Evolutionary conservation across 2,888 invertebrate genomes (phyloP).

Genomic region (Netelia fuscicornis): DNA sequence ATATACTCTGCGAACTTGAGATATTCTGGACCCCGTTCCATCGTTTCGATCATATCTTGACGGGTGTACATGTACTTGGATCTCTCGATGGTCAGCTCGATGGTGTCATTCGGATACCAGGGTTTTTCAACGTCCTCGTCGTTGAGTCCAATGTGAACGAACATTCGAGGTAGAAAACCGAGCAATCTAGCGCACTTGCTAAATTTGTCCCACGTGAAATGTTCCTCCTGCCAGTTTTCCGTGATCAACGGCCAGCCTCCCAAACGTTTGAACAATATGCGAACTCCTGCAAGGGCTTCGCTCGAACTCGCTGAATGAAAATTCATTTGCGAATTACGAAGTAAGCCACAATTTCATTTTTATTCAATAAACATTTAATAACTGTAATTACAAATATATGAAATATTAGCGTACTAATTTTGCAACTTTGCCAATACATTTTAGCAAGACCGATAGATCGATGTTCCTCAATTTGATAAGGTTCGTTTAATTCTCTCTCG

Average conservation of each 20-base stretch:
- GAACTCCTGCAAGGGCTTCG: constrained; percentile 65
- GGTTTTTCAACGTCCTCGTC: constrained; percentile 68
- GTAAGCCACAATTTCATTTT: neutral
- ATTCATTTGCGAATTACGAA: neutral
- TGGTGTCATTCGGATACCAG: constrained; percentile 69
- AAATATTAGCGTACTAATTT: constrained; percentile 60
- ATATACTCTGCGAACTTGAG: constrained; percentile 63
- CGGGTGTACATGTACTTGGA: constrained; percentile 58
- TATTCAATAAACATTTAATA: neutral
- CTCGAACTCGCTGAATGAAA: constrained; percentile 51
- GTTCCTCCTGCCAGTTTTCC: constrained; percentile 65
- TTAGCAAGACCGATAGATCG: constrained; percentile 68
- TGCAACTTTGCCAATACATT: constrained; percentile 70
- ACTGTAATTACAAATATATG: neutral
- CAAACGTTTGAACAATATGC: constrained; percentile 66
- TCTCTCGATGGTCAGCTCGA: constrained; percentile 68
- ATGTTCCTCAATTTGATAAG: constrained; percentile 59
- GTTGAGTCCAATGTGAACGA: constrained; percentile 70
- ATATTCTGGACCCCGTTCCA: constrained; percentile 55
- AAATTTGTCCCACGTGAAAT: constrained; percentile 71
- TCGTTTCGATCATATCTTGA: constrained; percentile 44
- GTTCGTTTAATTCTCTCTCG: constrained; percentile 57
- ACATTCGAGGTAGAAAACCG: constrained; percentile 71
- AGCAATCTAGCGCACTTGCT: constrained; percentile 68
- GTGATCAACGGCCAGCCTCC: constrained; percentile 71